Evolutionary conservation across 92 coral and sea anemone genomes (phyloP), one percentile per base, ranked within the genome.

Genomic region (Pocillopora meandrina): DNA sequence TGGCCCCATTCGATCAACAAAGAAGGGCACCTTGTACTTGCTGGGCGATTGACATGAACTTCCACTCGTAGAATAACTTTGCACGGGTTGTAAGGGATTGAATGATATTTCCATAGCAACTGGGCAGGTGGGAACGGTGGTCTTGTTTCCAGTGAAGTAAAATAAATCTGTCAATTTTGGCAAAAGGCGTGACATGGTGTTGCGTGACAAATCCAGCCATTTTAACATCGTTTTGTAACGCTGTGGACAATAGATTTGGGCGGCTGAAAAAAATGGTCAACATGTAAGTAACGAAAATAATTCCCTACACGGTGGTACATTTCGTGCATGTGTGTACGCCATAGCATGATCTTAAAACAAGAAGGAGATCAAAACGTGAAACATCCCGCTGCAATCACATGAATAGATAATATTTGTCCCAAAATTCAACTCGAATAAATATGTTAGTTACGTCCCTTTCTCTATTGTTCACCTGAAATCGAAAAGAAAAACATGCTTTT

Each of bases 1-100:
- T 17, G 95, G 95, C 9, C 95, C 95, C 87, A 89, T 86, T 26
- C 92, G 82, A 62, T 92, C 95, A 13, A 86, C 90, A 82, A 92
- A 92, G 72, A 92, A 92, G 10, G 95, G 95, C 62, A 92, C 61
- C 1, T 71, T 70, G 16, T 77, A 81, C 61, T 2, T 10, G 8
- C 88, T 82, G 33, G 92, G 92, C 12, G 36, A 23, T 15, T 26
- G 61, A 31, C 92, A 89, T 75, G 88, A 69, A 23, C 88, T 84
- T 49, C 67, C 52, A 52, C 92, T 84, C n/a, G 49, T 3, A 15
- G 61, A 34, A 78, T 84, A 89, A 23, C 92, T 72, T 64, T 89
- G 92, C 8, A 89, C 89, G 14, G 81, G 84, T 1, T 33, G 57
- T 13, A 65, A 16, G 20, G 92, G 92, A 49, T 84, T 71, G 76